Base-by-base conservation (phyloP, 2,888 invertebrate species). In the Steinernema scapterisci region DNA sequence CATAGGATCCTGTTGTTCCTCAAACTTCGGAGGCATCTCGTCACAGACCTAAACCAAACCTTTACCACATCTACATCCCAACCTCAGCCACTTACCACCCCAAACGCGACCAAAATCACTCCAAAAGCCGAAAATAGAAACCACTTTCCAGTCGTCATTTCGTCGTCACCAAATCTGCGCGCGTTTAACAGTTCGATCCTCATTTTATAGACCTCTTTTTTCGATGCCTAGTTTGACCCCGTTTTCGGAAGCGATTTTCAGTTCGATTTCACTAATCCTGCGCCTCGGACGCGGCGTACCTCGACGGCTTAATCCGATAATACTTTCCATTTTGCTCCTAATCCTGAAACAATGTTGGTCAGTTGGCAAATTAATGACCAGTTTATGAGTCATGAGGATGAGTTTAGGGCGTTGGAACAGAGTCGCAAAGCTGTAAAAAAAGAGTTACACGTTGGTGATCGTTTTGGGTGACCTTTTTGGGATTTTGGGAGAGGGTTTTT, bases 141-240 rank as follows among this genome's bases (percentile, higher is more conserved):
- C 7, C 25, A 13, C 7, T 16, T 21, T 2, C 63, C 23, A 23
- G 21, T 23, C 9, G 27, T 63, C 63, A 63, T 63, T 31, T 63
- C 63, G 31, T 13, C 25, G 21, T 31, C 63, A 63, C 63, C 23
- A 63, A 63, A 25, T 63, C 31, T 63, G 23, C 23, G 27, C 31
- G 23, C 23, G 27, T 63, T 16, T 27, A 25, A 25, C 19, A 3
- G 38, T 25, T 16, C 63, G 19, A 5, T 63, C 25, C 48, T 6
- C 63, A 19, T 63, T 63, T 25, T 25, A 63, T 63, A 63, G 63
- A 38, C 11, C 63, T 63, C 63, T 63, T 27, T 38, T 63, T 63
- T 38, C 38, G 63, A 27, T 16, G 11, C 16, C 11, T 31, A 31
- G 25, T 48, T 48, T 48, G 19, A 48, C 48, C 48, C 19, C 48